A percentile compares a stretch with the other conserved stretches of the same genome.
These are phyloP conservation scores for Mus spicilegus DNA, from an alignment of 2,113 vertebrate genomes.

Conservation along the genomic window DNA sequence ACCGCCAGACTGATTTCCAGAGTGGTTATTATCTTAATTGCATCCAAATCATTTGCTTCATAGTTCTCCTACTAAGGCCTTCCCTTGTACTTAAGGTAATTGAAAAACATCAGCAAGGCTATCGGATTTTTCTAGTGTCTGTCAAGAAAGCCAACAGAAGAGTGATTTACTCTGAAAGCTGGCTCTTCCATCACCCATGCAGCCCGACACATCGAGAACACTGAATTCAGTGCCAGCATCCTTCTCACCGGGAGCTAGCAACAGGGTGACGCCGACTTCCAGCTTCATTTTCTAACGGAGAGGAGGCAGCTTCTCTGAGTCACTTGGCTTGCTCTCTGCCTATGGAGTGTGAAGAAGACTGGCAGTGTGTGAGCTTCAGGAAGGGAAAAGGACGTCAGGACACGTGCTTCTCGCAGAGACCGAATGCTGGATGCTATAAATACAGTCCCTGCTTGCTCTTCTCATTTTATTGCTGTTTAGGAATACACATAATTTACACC, in stretches of 20 bases:
- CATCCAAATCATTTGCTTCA: neutral
- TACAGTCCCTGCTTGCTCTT: neutral
- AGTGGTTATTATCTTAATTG: constrained; percentile 20
- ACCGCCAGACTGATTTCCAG: too few relatives aligned
- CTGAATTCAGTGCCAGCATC: neutral
- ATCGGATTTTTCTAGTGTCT: neutral
- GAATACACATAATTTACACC: neutral
- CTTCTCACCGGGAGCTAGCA: too few relatives aligned
- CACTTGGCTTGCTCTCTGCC: constrained; percentile 31
- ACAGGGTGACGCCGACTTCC: neutral
- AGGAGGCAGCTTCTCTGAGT: neutral
- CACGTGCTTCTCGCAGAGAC: neutral
- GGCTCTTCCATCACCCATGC: neutral
- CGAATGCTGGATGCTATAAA: neutral
- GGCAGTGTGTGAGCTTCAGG: neutral
- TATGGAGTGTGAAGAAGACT: neutral
- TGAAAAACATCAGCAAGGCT: neutral
- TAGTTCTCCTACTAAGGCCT: neutral
- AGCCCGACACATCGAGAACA: neutral
- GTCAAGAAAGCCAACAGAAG: constrained; percentile 35
- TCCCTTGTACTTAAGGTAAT: neutral
- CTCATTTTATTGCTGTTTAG: constrained; percentile 2
- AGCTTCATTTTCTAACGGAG: neutral
- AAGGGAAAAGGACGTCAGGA: neutral
- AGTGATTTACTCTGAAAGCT: neutral